Conservation (phyloP, 2,113 vertebrate genomes). For the Pantherophis guttatus region DNA sequence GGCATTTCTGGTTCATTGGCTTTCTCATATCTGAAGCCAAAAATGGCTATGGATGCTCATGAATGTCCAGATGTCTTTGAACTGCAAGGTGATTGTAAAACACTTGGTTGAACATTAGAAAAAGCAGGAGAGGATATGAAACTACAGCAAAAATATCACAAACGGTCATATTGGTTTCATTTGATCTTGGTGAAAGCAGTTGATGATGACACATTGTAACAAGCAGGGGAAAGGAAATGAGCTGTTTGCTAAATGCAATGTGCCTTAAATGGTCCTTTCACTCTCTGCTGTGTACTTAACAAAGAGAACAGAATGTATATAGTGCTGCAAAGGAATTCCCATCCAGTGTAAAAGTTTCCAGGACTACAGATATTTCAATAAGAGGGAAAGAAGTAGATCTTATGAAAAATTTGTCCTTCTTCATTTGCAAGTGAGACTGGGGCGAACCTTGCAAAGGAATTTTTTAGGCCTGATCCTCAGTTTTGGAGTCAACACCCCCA, state of each 20-base stretch:
- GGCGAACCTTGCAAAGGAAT: background rate
- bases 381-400: background rate
- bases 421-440: background rate
- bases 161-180: background rate
- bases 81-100: background rate
- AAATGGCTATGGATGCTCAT: background rate
- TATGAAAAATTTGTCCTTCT: background rate
- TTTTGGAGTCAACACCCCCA: background rate
- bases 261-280: background rate
- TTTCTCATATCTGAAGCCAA: background rate
- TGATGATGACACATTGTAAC: background rate
- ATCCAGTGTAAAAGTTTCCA: background rate
- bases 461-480: background rate
- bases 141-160: background rate
- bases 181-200: background rate
- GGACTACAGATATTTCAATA: background rate
- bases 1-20: background rate
- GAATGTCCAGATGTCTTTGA: background rate
- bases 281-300: background rate
- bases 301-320: background rate
- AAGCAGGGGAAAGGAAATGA: background rate
- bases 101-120: background rate
- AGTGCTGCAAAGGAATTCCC: background rate
- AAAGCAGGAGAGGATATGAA: no score
- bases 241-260: background rate